Percentiles rank a stretch among this genome's conserved stretches.
Evolutionary conservation across 2,113 vertebrate species (phyloP).

Genomic region (Atractosteus spatula): DNA sequence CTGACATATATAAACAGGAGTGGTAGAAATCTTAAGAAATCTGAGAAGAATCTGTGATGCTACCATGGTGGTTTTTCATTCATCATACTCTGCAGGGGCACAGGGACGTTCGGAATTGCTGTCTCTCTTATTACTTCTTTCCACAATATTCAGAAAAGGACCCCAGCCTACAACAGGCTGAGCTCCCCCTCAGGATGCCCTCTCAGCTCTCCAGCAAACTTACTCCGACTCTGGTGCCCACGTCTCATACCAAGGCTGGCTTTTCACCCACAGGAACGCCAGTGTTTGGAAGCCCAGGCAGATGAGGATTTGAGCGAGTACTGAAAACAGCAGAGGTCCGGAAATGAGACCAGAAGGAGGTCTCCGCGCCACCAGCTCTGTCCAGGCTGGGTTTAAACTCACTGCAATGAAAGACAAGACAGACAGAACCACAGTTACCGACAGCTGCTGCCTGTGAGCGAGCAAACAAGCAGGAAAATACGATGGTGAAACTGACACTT

Average conservation of each 20-base stretch:
- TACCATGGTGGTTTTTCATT: no score
- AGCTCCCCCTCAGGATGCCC: no score
- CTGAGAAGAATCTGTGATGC: no score
- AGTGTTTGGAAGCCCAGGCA: slow-evolving; percentile 84
- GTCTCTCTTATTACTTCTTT: no score
- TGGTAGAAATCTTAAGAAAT: no score
- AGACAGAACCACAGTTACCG: slow-evolving; percentile 4
- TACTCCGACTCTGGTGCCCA: slow-evolving; percentile 76
- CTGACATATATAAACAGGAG: no score
- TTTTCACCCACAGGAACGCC: slow-evolving; percentile 82
- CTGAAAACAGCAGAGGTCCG: slow-evolving; percentile 84
- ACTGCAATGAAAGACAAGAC: slow-evolving; percentile 60
- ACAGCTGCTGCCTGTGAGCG: background rate
- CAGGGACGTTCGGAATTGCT: no score
- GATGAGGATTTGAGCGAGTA: slow-evolving; percentile 90
- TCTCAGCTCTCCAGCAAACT: slow-evolving; percentile 55
- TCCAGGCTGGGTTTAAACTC: slow-evolving; percentile 96
- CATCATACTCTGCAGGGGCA: no score
- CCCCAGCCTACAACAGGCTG: no score
- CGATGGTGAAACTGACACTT: background rate
- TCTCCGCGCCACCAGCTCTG: slow-evolving; percentile 82
- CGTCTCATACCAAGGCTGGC: slow-evolving; percentile 79
- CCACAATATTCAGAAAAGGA: no score
- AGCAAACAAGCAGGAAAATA: background rate
- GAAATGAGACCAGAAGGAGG: slow-evolving; percentile 95